Conservation (phyloP, 2,113 vertebrate genomes). For the Platysteira castanea region DNA sequence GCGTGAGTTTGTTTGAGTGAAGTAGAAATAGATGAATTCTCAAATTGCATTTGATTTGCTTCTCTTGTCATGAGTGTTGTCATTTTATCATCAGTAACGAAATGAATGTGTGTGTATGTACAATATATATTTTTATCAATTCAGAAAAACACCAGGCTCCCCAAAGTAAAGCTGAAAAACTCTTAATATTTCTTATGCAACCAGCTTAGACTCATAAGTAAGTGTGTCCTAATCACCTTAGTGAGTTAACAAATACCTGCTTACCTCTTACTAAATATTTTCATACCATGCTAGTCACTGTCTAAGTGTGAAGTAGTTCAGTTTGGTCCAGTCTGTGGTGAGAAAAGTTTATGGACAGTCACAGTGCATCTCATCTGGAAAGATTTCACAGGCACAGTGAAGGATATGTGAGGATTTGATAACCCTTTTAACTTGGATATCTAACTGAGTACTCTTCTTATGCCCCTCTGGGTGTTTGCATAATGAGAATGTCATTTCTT, state of each 20-base stretch:
- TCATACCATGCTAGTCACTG: fast-evolving
- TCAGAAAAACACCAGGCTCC: not conserved
- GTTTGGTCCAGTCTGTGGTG: not conserved
- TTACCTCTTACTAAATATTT: not conserved
- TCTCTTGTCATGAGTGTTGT: not conserved
- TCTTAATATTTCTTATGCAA: not conserved
- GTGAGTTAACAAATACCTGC: not conserved
- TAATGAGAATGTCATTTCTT: not conserved
- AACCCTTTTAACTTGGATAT: not conserved
- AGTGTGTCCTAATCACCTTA: not conserved
- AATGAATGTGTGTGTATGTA: not conserved
- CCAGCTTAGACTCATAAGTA: not conserved
- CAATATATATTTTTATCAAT: not conserved
- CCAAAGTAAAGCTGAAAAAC: not conserved
- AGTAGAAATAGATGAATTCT: constrained; percentile 2
- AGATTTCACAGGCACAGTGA: not conserved
- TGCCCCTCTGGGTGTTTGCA: fast-evolving
- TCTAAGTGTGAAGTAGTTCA: not conserved
- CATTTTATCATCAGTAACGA: not conserved
- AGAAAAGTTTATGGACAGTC: not conserved
- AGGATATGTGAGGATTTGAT: not conserved
- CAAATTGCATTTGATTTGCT: not conserved
- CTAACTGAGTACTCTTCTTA: not conserved
- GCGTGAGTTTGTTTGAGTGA: not conserved
- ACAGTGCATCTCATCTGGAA: not conserved